Evolutionary conservation across 2,888 invertebrate genomes (phyloP).

Genomic region (Acutogordius australiensis): DNA sequence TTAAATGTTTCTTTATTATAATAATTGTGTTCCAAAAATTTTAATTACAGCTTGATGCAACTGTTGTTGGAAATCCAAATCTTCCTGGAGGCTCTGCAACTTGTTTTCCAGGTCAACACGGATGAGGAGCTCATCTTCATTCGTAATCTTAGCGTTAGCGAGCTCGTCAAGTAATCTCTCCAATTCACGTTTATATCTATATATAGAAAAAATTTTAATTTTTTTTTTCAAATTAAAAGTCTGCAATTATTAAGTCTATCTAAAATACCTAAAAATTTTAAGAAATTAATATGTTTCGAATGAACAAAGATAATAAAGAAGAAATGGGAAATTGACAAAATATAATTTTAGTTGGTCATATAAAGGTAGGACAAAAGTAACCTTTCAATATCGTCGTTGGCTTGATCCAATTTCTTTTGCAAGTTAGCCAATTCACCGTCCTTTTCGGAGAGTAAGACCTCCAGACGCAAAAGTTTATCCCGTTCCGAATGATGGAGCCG

Average conservation of each 20-base stretch:
- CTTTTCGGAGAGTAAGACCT: constrained; percentile 12
- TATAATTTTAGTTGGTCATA: too few relatives aligned
- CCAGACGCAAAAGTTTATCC: constrained; percentile 11
- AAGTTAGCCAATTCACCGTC: constrained; percentile 10
- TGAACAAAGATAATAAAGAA: too few relatives aligned
- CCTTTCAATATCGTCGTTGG: constrained; percentile 11
- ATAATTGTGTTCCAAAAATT: too few relatives aligned
- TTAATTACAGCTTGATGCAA: constrained; percentile 14
- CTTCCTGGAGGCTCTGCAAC: constrained; percentile 23
- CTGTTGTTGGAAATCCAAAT: constrained; percentile 21
- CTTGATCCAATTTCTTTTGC: constrained; percentile 6
- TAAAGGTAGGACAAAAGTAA: too few relatives aligned
- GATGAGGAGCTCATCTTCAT: constrained; percentile 24
- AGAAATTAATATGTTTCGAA: too few relatives aligned
- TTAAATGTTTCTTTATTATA: too few relatives aligned
- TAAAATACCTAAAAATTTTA: too few relatives aligned
- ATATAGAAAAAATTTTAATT: too few relatives aligned
- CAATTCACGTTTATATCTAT: constrained; percentile 14
- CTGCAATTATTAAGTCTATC: too few relatives aligned
- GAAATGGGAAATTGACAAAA: too few relatives aligned
- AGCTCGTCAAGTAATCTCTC: constrained; percentile 6
- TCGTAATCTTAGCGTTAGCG: constrained; percentile 12
- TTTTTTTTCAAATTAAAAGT: too few relatives aligned
- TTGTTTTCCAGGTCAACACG: constrained; percentile 23
- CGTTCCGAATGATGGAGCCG: constrained; percentile 11